These are phyloP conservation scores for Vanessa atalanta DNA, from an alignment of 1,140 invertebrate species.

Conservation along the genomic window DNA sequence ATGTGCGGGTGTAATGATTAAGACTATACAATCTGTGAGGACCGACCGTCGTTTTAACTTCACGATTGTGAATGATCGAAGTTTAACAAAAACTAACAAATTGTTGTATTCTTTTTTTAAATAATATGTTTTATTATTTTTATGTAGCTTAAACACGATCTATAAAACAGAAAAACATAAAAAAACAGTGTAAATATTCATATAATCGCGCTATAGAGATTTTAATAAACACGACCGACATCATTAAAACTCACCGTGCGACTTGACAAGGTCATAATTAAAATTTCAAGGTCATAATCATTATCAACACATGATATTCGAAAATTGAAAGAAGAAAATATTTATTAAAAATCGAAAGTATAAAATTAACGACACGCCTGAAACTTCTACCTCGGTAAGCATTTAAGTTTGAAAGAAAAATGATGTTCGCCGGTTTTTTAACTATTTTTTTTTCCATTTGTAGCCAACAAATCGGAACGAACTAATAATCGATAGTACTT, in stretches of 20 bases:
- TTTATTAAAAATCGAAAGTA: no score
- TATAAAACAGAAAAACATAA: no score
- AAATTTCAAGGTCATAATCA: no score
- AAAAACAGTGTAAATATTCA: no score
- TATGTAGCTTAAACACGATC: not conserved
- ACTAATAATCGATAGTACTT: conserved; percentile 41
- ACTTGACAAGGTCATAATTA: no score
- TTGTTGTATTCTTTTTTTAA: not conserved
- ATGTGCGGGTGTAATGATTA: conserved; percentile 21
- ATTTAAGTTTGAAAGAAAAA: conserved; percentile 1
- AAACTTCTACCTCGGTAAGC: not conserved
- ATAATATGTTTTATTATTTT: not conserved
- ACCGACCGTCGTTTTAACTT: not conserved
- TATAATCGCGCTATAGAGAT: no score
- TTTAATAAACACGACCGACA: no score
- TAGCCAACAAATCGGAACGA: conserved; percentile 33
- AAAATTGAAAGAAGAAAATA: no score
- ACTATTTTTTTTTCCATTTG: conserved; percentile 22
- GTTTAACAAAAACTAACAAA: not conserved
- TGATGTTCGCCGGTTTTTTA: not conserved
- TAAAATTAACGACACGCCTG: no score
- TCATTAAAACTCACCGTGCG: no score
- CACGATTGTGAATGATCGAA: not conserved
- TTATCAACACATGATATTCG: no score
- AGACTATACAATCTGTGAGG: conserved; percentile 5